Evolutionary conservation across 2,113 vertebrate genomes (phyloP), one percentile per base, ranked within the genome.

Genomic region (Ptilonorhynchus violaceus): DNA sequence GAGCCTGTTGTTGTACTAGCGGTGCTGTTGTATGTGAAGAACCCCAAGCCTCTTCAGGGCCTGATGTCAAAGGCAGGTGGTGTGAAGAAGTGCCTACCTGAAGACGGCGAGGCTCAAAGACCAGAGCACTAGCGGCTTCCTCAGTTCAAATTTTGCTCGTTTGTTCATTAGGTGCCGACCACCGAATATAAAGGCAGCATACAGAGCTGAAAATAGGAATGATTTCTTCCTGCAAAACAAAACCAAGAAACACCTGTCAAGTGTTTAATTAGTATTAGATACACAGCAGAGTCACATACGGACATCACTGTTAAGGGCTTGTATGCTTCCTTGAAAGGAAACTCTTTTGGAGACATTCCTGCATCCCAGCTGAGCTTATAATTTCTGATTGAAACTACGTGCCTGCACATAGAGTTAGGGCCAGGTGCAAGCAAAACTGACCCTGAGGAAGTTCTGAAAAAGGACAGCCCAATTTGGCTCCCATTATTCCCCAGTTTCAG

Each of bases 111-210:
- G 99, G 28, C 99, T 99, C 97, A 99, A 98, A 9, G 99, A 99
- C 99, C 99, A 99, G n/a, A 99, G 97, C 93, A 99, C 99, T 94
- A 99, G 96, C 0, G 99, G 99, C 96, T 99, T 99, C 97, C 99
- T 98, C 98, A 99, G 94, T 78, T 99, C 99, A 98, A 99, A 99
- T 98, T 99, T 99, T 60, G 99, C 99, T 96, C 99, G 98, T 92
- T 99, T 99, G 96, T 99, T 99, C 99, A 99, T 99, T 88, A 99
- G 97, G 98, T 99, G 99, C 82, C 99, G 98, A 30, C 99, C 99
- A 13, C 99, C 99, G 60, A 99, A 99, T 98, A 99, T 99, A 89
- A 98, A 99, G 97, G 99, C 99, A 94, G 98, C 99, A 1, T 99
- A 99, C 79, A 99, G 98, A 19, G 99, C 99, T 15, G 99, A 98